Base-by-base conservation (phyloP, 2,113 vertebrate genomes). In the Dolichallabes microphthalmus region DNA sequence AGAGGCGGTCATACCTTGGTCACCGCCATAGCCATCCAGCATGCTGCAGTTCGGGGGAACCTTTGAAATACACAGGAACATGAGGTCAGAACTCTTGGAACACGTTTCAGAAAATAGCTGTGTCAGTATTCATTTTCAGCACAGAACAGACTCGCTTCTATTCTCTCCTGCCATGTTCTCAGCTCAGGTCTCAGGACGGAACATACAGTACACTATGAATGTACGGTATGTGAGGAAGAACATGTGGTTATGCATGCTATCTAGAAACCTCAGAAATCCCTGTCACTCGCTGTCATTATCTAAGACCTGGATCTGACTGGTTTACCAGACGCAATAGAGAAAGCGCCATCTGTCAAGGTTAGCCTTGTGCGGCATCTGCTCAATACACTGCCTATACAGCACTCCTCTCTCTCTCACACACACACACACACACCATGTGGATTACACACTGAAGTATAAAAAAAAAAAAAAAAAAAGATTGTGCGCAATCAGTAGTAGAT, bases 11-110 rank as follows among this genome's bases (percentile, higher is more conserved):
- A 96, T 96, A 94, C 95, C 95, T 93, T 95, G 96, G 90, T 98
- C 97, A 89, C 92, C 94, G 89, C 94, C 96, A 92, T 98, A 98
- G 82, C 96, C 87, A 90, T 98, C 97, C 96, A 99, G 94, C 96
- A 98, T 96, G 91, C 93, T 96, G 92, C 94, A 94, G 88, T 96
- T 96, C 86, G 98, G 91, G 80, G 95, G 93, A 84, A 93, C 94
- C 98, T 99, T 88, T 32, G 87, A 39, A 71, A 50, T 85, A 69
- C 55, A 85, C 88, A 5, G 84, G 11, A 85, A 11, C 39, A 71
- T 12, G 11, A 20, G 52, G 22, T 61, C 8, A 15, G 55, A 52
- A 63, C 17, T 64, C 32, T 19, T 10, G 52, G n/a, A 19, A 9
- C 3, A 32, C 20, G 50, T 35, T 30, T 77, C 27, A 57, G 3